phyloP scores from a whole-genome alignment of 2,888 invertebrate species.

The Trichopria drosophilae region DNA sequence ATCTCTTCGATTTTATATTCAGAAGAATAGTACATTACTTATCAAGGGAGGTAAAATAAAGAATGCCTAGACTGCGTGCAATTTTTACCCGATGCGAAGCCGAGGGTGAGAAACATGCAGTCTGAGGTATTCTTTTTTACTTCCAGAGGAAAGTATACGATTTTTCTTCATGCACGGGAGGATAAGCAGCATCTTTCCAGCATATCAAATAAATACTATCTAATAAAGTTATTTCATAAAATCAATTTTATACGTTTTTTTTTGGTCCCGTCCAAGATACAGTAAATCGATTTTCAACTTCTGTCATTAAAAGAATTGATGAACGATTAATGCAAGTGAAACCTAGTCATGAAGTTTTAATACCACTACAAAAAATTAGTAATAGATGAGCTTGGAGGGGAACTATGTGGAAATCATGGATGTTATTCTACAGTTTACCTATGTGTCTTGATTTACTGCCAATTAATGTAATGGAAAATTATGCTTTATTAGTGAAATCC shows the following conservation, averaged over 20 bases:
- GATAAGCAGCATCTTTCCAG: no score
- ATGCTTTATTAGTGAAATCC: constrained; percentile 16
- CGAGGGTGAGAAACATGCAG: no score
- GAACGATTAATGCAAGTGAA: constrained; percentile 1
- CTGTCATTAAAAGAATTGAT: constrained; percentile 1
- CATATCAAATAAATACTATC: no score
- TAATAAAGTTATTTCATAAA: no score
- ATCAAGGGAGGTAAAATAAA: no score
- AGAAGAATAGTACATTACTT: no score
- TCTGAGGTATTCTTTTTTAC: no score
- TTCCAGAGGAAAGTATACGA: no score
- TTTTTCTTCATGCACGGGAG: no score
- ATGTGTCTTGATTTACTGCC: constrained; percentile 8
- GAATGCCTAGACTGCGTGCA: no score
- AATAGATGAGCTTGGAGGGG: constrained; percentile 5
- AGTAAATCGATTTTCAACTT: not conserved
- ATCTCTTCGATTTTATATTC: no score
- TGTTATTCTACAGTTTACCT: constrained; percentile 6
- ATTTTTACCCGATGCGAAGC: no score
- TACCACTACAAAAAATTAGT: constrained; percentile 5
- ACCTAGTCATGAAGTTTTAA: constrained; percentile 9
- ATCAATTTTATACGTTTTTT: constrained; percentile 4
- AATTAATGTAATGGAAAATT: not conserved
- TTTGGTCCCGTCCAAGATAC: constrained; percentile 2
- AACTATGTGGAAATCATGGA: not conserved